Evolutionary conservation across 2,888 invertebrate genomes (phyloP).

Genomic region (Metacarcinus magister): DNA sequence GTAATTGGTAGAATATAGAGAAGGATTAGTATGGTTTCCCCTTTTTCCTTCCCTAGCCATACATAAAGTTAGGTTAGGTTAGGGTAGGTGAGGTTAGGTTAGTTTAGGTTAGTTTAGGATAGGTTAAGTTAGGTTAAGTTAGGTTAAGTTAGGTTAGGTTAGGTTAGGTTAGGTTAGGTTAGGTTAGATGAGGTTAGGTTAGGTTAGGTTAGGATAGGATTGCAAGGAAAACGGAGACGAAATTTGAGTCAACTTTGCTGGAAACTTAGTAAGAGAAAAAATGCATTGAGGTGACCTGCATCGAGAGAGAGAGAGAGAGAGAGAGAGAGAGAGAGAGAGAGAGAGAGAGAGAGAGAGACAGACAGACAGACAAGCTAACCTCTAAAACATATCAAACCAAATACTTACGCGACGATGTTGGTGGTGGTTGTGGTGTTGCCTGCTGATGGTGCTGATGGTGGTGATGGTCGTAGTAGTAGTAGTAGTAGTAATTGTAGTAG

Average conservation of each 20-base stretch:
- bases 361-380: neutral
- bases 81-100: no score
- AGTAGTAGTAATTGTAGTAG: no score
- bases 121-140: no score
- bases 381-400: neutral
- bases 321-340: neutral
- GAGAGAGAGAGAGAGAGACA: neutral
- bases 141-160: no score
- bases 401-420: conserved; percentile 33
- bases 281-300: neutral
- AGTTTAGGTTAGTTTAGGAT: no score
- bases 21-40: no score
- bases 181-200: no score
- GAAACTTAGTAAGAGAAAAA: neutral
- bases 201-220: neutral
- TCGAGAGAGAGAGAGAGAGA: neutral
- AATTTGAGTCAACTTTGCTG: neutral
- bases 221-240: neutral
- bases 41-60: no score
- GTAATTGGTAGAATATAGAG: no score
- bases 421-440: neutral
- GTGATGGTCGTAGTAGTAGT: neutral
- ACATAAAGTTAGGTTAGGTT: no score
- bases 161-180: no score
- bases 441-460: conserved; percentile 23